Percentiles rank a stretch among this genome's conserved stretches.
phyloP scores from a whole-genome alignment of 2,113 vertebrate genomes.

The Mohoua ochrocephala region DNA sequence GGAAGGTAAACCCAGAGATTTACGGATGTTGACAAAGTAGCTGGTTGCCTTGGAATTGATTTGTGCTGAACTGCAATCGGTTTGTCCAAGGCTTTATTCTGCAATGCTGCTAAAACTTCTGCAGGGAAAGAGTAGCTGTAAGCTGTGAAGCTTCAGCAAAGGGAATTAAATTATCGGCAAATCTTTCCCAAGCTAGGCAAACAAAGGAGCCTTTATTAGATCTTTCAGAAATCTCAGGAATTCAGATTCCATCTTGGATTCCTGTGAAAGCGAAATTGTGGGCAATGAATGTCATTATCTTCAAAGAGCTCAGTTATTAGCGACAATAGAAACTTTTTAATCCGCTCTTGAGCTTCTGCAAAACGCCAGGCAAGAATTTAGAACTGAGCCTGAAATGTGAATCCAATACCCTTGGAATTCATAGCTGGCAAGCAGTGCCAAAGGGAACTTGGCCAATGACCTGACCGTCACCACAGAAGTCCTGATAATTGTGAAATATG shows the following conservation, averaged over 20 bases:
- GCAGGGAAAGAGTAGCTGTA: neutral
- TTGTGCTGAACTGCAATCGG: neutral
- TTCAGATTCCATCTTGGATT: neutral
- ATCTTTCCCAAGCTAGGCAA: neutral
- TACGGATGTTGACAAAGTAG: neutral
- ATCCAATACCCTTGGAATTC: neutral
- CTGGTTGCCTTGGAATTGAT: neutral
- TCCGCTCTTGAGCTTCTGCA: neutral
- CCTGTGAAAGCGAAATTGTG: neutral
- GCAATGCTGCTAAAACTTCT: neutral
- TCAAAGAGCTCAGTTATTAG: neutral
- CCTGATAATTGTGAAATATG: neutral
- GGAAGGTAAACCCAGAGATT: neutral
- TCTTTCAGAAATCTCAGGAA: neutral
- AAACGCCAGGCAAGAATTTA: neutral
- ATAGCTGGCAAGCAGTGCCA: neutral
- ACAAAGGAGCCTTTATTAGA: neutral
- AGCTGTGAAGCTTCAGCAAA: neutral
- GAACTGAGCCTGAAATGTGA: neutral
- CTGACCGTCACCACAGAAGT: neutral
- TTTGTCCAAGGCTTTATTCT: neutral
- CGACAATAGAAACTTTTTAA: neutral
- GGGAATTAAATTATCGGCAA: neutral
- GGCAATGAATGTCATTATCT: neutral
- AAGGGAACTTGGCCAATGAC: neutral